A percentile compares a stretch with the other conserved stretches of the same genome.
Conservation (phyloP, 2,113 vertebrate species). For the Centropus bengalensis region DNA sequence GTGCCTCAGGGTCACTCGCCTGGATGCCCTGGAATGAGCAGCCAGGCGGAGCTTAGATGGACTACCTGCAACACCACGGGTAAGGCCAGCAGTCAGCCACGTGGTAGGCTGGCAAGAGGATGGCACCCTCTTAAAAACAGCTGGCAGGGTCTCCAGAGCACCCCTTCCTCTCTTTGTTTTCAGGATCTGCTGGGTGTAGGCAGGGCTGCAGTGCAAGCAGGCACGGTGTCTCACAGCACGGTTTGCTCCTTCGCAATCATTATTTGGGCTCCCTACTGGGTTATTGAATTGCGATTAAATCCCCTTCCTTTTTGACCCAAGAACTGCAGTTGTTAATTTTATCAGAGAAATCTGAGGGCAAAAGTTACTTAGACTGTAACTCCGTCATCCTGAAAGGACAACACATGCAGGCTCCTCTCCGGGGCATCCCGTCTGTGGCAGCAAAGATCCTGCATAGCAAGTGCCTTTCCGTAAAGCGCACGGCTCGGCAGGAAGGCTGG, state of each 20-base stretch:
- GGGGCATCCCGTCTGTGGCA: not conserved
- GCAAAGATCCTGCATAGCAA: not conserved
- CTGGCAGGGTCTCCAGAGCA: not conserved
- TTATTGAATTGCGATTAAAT: not conserved
- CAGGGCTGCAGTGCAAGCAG: not conserved
- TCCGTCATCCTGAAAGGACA: not conserved
- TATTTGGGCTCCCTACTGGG: not conserved
- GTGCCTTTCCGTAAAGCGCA: not conserved
- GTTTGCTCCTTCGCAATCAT: not conserved
- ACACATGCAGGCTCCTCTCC: not conserved
- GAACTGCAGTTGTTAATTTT: not conserved
- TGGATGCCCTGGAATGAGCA: accelerated
- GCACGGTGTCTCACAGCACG: not conserved
- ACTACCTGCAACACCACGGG: not conserved
- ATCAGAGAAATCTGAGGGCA: not conserved
- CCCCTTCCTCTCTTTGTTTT: not conserved
- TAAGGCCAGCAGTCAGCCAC: not conserved
- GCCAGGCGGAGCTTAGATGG: not conserved
- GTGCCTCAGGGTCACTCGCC: not conserved
- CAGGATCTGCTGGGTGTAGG: not conserved
- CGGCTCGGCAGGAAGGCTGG: not conserved
- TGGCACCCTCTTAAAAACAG: not conserved
- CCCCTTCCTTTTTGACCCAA: not conserved
- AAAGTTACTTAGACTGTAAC: not conserved
- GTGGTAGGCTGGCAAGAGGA: not conserved